These are phyloP conservation scores for Megamerina dolium DNA, from an alignment of 2,888 invertebrate genomes.

Conservation along the genomic window DNA sequence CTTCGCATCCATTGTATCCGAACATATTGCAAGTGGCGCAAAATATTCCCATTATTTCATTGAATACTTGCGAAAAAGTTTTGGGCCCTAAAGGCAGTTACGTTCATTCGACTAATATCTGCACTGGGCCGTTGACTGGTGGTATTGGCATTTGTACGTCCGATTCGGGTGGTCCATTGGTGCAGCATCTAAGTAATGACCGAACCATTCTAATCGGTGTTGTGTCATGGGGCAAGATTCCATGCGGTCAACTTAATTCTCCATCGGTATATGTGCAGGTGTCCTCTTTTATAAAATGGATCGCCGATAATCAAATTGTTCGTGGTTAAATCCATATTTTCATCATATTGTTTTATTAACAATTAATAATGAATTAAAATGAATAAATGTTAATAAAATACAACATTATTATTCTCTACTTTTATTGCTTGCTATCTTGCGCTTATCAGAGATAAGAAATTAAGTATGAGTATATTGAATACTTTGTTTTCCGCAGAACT, in stretches of 20 bases:
- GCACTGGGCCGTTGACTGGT: constrained; percentile 41
- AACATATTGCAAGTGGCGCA: constrained; percentile 34
- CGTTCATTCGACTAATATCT: constrained; percentile 38
- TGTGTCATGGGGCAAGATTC: constrained; percentile 51
- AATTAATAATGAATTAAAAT: not conserved
- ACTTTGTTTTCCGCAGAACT: no score
- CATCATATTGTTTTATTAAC: not conserved
- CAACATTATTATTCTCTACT: no score
- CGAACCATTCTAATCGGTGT: constrained; percentile 45
- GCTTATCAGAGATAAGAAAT: no score
- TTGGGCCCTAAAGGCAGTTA: constrained; percentile 29
- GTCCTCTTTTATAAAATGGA: constrained; percentile 48
- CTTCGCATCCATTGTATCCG: constrained; percentile 30
- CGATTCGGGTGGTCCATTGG: constrained; percentile 45
- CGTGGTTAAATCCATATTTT: not conserved
- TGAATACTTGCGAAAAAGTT: constrained; percentile 30
- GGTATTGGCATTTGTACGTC: constrained; percentile 39
- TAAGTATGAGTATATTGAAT: no score
- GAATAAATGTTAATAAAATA: no score
- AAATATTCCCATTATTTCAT: constrained; percentile 33
- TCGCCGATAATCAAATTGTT: constrained; percentile 28
- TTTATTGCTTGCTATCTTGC: no score
- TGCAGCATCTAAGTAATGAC: constrained; percentile 23
- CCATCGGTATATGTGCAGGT: constrained; percentile 52
- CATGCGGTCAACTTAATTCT: constrained; percentile 46